Percentiles rank a stretch among this genome's conserved stretches.
These are phyloP conservation scores for Sebastes oblongus DNA, from an alignment of 2,797 vertebrate species.

Conservation along the genomic window DNA sequence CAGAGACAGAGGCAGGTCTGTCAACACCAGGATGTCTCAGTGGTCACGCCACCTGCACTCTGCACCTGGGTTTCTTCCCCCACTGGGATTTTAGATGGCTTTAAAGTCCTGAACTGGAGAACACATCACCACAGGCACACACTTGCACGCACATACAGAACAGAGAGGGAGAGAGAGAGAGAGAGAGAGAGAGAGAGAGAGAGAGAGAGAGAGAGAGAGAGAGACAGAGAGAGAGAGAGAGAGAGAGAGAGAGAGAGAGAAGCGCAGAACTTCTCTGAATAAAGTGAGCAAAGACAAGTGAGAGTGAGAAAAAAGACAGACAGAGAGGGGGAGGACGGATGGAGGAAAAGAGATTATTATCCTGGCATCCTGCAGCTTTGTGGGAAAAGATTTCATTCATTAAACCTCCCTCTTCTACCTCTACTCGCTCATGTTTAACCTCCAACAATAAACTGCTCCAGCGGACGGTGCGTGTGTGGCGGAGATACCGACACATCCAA, in stretches of 20 bases:
- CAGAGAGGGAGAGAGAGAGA: background rate
- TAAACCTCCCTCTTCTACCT: slow-evolving; percentile 32
- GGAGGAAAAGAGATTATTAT: slow-evolving; percentile 30
- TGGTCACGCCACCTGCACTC: slow-evolving; percentile 79
- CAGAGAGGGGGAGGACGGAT: background rate
- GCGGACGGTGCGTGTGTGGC: background rate
- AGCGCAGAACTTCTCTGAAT: slow-evolving; percentile 15
- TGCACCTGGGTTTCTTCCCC: slow-evolving; percentile 77
- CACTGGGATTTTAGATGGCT: slow-evolving; percentile 66
- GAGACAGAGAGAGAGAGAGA: no score
- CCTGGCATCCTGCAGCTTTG: slow-evolving; percentile 68
- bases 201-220: slow-evolving; percentile 12
- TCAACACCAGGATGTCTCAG: slow-evolving; percentile 68
- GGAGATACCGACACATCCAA: slow-evolving; percentile 17
- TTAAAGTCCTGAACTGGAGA: slow-evolving; percentile 78
- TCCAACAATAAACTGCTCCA: slow-evolving; percentile 34
- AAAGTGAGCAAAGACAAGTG: slow-evolving; percentile 19
- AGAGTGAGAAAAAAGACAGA: slow-evolving; percentile 30
- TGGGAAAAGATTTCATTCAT: slow-evolving; percentile 71
- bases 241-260: slow-evolving; percentile 31
- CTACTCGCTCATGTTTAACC: slow-evolving; percentile 13
- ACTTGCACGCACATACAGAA: slow-evolving; percentile 38
- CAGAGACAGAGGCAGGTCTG: slow-evolving; percentile 61
- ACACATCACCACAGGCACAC: slow-evolving; percentile 68
- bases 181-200: slow-evolving; percentile 35